Conservation (phyloP, 2,888 invertebrate genomes). For the Clostera curtula region DNA sequence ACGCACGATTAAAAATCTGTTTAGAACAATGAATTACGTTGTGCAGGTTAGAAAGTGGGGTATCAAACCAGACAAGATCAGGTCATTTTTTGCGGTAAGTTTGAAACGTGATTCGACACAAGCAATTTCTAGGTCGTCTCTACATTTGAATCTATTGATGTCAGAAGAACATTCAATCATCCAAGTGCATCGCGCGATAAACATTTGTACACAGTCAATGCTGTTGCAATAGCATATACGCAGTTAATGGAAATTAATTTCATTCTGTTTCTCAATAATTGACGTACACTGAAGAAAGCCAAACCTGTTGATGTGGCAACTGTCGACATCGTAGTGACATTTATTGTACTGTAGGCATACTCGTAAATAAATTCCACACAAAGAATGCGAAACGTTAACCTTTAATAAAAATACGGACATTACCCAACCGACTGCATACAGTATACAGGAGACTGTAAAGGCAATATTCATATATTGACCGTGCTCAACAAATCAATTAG, state of each 20-base stretch:
- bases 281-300: conserved; percentile 43
- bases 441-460: too few species aligned
- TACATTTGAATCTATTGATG: conserved; percentile 3
- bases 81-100: conserved; percentile 50
- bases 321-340: conserved; percentile 16
- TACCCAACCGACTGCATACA: conserved; percentile 17
- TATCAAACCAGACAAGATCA: conserved; percentile 30
- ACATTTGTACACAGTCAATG: conserved; percentile 11
- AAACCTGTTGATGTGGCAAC: conserved; percentile 46
- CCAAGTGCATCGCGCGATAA: conserved; percentile 3
- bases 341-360: conserved; percentile 12
- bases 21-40: conserved; percentile 3
- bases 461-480: too few species aligned
- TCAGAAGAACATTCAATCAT: not conserved
- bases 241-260: conserved; percentile 40
- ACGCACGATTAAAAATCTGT: conserved; percentile 11
- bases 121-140: conserved; percentile 22
- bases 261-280: conserved; percentile 48
- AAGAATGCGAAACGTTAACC: conserved; percentile 23
- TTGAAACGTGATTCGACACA: conserved; percentile 37
- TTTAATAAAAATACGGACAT: conserved; percentile 16
- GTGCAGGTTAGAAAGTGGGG: conserved; percentile 34
- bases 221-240: conserved; percentile 18
- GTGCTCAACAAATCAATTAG: too few species aligned
- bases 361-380: conserved; percentile 1